These are phyloP conservation scores for Python bivittatus DNA, from an alignment of 2,113 vertebrate genomes.

Conservation along the genomic window DNA sequence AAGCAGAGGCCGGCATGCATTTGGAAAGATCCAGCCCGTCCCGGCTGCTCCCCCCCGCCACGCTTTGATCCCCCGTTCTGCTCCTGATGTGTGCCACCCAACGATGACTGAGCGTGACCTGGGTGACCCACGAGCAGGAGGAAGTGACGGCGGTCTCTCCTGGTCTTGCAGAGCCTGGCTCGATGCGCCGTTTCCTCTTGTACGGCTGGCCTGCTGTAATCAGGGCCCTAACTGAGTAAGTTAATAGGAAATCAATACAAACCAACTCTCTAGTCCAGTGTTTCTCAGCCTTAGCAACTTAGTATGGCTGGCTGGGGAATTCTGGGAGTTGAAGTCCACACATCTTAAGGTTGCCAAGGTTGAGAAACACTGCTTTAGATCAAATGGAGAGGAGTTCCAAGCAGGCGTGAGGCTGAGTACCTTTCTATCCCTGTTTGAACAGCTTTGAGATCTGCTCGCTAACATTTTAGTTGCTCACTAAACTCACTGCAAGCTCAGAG, in stretches of 20 bases:
- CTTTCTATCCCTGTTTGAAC: background rate
- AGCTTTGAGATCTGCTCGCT: background rate
- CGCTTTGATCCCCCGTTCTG: background rate
- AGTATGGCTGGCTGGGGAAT: background rate
- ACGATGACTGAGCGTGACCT: background rate
- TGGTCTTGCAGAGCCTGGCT: background rate
- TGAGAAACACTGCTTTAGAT: background rate
- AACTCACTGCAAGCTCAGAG: no score
- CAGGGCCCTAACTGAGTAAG: no score
- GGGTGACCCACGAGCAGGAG: background rate
- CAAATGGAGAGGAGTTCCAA: background rate
- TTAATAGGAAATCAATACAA: no score
- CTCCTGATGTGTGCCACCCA: background rate
- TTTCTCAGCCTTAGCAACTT: no score
- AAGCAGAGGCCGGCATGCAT: background rate
- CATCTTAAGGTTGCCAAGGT: background rate
- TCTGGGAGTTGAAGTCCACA: background rate
- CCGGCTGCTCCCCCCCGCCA: no score
- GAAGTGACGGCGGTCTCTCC: background rate
- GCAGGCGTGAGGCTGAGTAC: background rate
- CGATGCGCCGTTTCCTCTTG: slow-evolving; percentile 4
- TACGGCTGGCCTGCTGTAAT: no score
- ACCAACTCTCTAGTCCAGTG: no score
- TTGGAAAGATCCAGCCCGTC: background rate
- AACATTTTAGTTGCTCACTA: background rate